Conservation (phyloP, 2,113 vertebrate genomes). For the Lethenteron camtschaticum region DNA sequence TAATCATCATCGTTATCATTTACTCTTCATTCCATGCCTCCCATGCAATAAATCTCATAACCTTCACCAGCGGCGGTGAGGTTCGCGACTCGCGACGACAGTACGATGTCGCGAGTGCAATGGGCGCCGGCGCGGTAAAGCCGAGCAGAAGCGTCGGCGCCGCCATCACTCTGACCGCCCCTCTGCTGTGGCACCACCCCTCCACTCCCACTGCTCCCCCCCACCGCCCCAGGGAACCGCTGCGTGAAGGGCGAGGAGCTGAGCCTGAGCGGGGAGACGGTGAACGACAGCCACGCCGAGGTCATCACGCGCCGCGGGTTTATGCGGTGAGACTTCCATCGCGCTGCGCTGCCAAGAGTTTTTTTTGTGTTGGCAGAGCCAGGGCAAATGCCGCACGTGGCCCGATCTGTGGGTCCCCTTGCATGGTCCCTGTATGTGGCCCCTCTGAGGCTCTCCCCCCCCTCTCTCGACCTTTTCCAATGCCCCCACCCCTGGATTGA, state of each 20-base stretch:
- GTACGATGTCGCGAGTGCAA: too few relatives aligned
- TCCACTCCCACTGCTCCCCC: not conserved
- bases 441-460: too few relatives aligned
- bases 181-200: not conserved
- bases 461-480: too few relatives aligned
- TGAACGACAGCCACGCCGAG: slow-evolving; percentile 91
- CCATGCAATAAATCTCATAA: not conserved
- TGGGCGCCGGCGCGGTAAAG: not conserved
- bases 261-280: slow-evolving; percentile 83
- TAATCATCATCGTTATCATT: too few relatives aligned
- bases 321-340: slow-evolving; percentile 22
- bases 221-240: slow-evolving; percentile 43
- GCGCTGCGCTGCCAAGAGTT: too few relatives aligned
- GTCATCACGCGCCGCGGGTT: slow-evolving; percentile 69
- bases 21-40: too few relatives aligned
- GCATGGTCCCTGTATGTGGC: too few relatives aligned
- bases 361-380: too few relatives aligned
- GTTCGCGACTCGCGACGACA: not conserved
- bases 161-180: not conserved
- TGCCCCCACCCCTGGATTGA: too few relatives aligned
- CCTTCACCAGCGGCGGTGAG: not conserved
- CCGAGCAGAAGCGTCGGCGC: too few relatives aligned
- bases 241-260: slow-evolving; percentile 92
- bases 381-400: too few relatives aligned
- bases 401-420: too few relatives aligned